A percentile compares a stretch with the other conserved stretches of the same genome.
phyloP scores from a whole-genome alignment of 2,113 vertebrate genomes.

The Crocuta crocuta region DNA sequence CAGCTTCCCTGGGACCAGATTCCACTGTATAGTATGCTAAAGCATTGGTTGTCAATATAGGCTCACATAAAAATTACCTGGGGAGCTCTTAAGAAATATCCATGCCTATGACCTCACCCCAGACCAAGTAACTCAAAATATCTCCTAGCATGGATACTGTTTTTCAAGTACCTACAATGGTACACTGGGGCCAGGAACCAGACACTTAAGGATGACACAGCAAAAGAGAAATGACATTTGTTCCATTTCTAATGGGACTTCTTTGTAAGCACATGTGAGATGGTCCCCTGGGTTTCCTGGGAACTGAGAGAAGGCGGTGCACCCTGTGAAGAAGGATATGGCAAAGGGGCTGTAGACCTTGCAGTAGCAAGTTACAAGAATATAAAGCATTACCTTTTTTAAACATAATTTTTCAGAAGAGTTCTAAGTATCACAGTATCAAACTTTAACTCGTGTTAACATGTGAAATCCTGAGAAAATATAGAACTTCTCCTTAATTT shows the following conservation, averaged over 20 bases:
- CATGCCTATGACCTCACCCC: not conserved
- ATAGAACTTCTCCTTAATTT: not conserved
- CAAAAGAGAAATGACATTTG: not conserved
- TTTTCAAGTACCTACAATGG: not conserved
- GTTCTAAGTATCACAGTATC: not conserved
- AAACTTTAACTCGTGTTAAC: not conserved
- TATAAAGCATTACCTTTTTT: not conserved
- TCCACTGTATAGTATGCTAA: not conserved
- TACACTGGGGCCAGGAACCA: not conserved
- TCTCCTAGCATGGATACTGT: too few species aligned
- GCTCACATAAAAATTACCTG: not conserved
- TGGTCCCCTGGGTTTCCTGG: not conserved
- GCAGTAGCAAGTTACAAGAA: not conserved
- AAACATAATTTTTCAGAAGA: not conserved
- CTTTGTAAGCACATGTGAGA: not conserved
- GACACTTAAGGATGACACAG: not conserved
- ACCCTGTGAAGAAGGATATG: not conserved
- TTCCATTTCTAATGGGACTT: fast-evolving
- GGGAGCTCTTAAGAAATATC: not conserved
- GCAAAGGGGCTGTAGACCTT: not conserved
- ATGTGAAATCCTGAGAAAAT: not conserved
- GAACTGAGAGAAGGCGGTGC: too few species aligned
- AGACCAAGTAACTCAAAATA: not conserved
- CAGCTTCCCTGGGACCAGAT: not conserved
- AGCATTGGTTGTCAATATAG: not conserved